A percentile compares a stretch with the other conserved stretches of the same genome.
Conservation (phyloP, 2,888 invertebrate species). For the Hoplodrina blanda region DNA sequence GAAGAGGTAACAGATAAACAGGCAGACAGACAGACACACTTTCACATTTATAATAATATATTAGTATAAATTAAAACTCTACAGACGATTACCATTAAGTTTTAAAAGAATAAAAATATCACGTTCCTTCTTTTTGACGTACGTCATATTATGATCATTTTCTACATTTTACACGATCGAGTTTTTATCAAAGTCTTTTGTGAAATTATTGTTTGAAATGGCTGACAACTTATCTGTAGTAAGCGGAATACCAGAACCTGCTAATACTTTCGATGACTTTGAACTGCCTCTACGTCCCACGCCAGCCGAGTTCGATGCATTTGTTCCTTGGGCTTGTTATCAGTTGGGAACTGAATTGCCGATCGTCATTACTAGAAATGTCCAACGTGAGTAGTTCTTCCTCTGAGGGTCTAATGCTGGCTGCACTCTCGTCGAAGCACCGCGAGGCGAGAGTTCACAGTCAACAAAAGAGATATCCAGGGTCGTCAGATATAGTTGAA, state of each 20-base stretch:
- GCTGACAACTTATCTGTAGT: neutral
- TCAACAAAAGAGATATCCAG: too few relatives aligned
- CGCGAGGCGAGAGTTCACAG: too few relatives aligned
- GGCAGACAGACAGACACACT: too few relatives aligned
- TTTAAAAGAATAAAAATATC: too few relatives aligned
- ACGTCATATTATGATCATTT: neutral
- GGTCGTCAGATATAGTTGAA: too few relatives aligned
- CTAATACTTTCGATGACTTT: neutral
- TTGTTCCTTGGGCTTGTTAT: neutral
- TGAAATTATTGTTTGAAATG: conserved; percentile 1
- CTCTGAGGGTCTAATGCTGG: neutral
- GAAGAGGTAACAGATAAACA: too few relatives aligned
- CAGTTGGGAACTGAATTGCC: neutral
- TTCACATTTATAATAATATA: too few relatives aligned
- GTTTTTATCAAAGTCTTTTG: neutral
- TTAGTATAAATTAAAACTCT: too few relatives aligned
- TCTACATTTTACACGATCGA: neutral
- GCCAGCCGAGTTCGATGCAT: conserved; percentile 3
- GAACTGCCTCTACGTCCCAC: neutral
- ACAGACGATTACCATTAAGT: too few relatives aligned
- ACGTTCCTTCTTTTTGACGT: neutral
- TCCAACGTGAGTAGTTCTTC: conserved; percentile 12
- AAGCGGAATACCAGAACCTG: neutral
- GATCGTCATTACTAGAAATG: neutral
- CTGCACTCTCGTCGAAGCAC: too few relatives aligned